Base-by-base conservation (phyloP, 2,113 vertebrate genomes). In the Mixornis gularis region DNA sequence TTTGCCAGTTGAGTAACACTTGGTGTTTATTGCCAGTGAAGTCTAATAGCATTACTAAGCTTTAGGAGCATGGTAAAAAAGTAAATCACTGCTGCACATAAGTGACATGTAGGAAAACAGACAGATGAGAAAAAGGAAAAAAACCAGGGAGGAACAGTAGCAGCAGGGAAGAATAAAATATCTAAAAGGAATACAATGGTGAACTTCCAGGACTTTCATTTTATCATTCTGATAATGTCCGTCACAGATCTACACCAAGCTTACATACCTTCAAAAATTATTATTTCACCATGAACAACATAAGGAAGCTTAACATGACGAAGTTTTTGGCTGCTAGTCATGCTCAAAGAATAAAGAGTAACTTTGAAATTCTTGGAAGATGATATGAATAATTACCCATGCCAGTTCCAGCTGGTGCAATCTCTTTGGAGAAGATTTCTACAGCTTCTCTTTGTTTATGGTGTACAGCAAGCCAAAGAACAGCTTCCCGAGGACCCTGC, bases 391-490 rank as follows among this genome's bases (percentile, higher is more conserved):
- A 93, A 79, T 95, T 97, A 98, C 98, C 98, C 98, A 98, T 98
- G 96, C 98, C 98, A 25, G 98, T 98, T 72, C 98, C 98, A 16
- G 98, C 98, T 74, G 98, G 91, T 76, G 98, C 98, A 48, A 98
- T 90, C 86, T 99, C 98, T 87, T 96, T 98, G 73, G 98, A 95
- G 86, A 99, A 99, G n/a, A 98, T 51, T 78, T 99, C 98, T 64
- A 99, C 79, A 53, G 98, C 98, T 89, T 97, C 98, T 95, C 98
- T 98, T 94, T 98, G 98, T 80, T 96, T 98, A 96, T 99, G 98
- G 79, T 97, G 97, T 53, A 98, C 98, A 65, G 97, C 97, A 97
- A 99, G 94, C 98, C 98, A 99, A 86, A 99, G 52, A 48, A 98
- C 98, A 9, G 93, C 98, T 96, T 99, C 98, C 36, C 98, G 97